phyloP scores from a whole-genome alignment of 2,797 vertebrate genomes.

The Phalloptychus januarius region DNA sequence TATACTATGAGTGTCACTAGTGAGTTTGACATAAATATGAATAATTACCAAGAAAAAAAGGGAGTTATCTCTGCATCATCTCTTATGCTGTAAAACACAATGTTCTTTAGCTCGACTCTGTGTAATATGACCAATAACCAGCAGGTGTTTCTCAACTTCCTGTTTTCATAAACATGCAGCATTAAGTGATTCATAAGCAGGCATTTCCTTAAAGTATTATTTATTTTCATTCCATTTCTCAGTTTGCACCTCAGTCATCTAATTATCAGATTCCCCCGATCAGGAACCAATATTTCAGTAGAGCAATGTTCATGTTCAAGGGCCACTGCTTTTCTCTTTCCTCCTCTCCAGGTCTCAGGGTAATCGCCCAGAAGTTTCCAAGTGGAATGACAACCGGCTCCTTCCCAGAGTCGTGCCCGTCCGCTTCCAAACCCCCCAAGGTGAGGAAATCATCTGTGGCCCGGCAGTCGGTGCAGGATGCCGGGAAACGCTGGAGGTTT shows the following conservation, averaged over 20 bases:
- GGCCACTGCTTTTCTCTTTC: neutral
- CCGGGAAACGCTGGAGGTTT: slow-evolving; percentile 88
- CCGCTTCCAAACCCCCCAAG: slow-evolving; percentile 53
- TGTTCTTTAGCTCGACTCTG: neutral
- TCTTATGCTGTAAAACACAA: neutral
- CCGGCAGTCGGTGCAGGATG: slow-evolving; percentile 50
- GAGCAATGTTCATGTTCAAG: neutral
- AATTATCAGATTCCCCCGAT: no score
- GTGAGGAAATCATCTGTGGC: slow-evolving; percentile 58
- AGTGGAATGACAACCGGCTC: slow-evolving; percentile 88
- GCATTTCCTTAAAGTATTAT: neutral
- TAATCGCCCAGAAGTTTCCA: slow-evolving; percentile 90
- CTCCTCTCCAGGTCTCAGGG: slow-evolving; percentile 84
- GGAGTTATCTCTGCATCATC: neutral
- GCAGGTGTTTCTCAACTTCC: neutral
- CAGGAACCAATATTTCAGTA: neutral
- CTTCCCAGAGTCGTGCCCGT: slow-evolving; percentile 81
- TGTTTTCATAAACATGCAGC: neutral
- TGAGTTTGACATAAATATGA: neutral
- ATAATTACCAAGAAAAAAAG: neutral
- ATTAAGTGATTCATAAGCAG: neutral
- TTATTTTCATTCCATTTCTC: neutral
- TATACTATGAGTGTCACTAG: neutral
- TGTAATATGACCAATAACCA: neutral
- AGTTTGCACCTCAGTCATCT: neutral